Percentiles rank a stretch among this genome's conserved stretches.
Conservation (phyloP, 2,113 vertebrate species). For the Epinephelus moara region DNA sequence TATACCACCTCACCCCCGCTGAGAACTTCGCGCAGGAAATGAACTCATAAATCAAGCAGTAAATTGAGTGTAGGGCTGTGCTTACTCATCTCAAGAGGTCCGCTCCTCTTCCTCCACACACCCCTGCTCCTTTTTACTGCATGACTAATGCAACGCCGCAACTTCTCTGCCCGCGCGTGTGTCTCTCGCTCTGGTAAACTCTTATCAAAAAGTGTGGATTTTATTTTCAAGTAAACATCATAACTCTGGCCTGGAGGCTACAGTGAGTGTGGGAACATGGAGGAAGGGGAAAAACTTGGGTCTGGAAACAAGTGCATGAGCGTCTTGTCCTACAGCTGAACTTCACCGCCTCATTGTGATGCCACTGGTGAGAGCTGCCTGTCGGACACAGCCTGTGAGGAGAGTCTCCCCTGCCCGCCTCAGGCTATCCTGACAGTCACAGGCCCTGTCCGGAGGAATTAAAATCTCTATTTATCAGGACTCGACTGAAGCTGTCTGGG, state of each 20-base stretch:
- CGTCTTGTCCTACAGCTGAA: slow-evolving; percentile 66
- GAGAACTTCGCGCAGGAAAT: slow-evolving; percentile 75
- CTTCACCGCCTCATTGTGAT: slow-evolving; percentile 66
- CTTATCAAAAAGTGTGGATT: slow-evolving; percentile 55
- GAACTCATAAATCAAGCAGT: slow-evolving; percentile 81
- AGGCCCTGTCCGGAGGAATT: slow-evolving; percentile 70
- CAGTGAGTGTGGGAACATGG: slow-evolving; percentile 4
- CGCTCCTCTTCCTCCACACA: slow-evolving; percentile 76
- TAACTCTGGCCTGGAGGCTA: slow-evolving; percentile 41
- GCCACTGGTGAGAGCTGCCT: slow-evolving; percentile 44
- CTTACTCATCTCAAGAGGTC: slow-evolving; percentile 81
- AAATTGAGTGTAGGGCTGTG: slow-evolving; percentile 77
- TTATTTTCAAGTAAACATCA: slow-evolving; percentile 44
- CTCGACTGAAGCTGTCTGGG: slow-evolving; percentile 44
- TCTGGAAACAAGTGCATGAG: slow-evolving; percentile 2
- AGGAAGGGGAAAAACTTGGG: neutral
- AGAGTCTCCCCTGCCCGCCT: slow-evolving; percentile 53
- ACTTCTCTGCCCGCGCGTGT: slow-evolving; percentile 23
- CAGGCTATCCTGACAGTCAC: slow-evolving; percentile 61
- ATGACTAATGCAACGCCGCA: slow-evolving; percentile 72
- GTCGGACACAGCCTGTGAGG: slow-evolving; percentile 47
- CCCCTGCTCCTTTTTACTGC: slow-evolving; percentile 62
- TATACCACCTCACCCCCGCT: slow-evolving; percentile 75
- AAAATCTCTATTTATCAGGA: slow-evolving; percentile 68
- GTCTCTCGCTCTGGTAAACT: slow-evolving; percentile 43